phyloP scores from a whole-genome alignment of 1,140 invertebrate genomes.

The Drosophila kepulauana region DNA sequence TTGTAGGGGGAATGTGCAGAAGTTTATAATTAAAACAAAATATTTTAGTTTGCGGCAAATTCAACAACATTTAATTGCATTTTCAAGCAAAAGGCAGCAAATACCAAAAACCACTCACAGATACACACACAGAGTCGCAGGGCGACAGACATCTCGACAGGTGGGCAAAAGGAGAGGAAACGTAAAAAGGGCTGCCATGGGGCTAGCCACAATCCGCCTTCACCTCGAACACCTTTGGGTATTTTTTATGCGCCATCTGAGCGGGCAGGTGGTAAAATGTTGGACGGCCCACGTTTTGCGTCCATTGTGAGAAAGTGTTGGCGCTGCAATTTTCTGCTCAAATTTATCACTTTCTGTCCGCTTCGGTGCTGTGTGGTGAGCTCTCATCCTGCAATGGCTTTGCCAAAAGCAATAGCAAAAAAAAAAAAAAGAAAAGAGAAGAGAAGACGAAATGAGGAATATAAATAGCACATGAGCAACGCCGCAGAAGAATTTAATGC shows the following conservation, averaged over 20 bases:
- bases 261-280: constrained; percentile 30
- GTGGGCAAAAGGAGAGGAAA: neutral
- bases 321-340: constrained; percentile 41
- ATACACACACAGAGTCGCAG: neutral
- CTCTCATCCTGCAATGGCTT: constrained; percentile 6
- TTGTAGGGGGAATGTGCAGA: constrained; percentile 13
- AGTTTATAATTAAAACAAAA: constrained; percentile 72
- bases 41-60: constrained; percentile 58
- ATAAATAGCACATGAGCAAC: constrained; percentile 34
- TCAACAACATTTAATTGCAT: constrained; percentile 57
- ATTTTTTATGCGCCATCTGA: constrained; percentile 23
- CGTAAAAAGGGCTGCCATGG: neutral
- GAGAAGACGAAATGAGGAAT: constrained; percentile 7
- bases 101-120: constrained; percentile 9
- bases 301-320: constrained; percentile 43
- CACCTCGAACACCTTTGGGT: constrained; percentile 19
- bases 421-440: neutral
- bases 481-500: constrained; percentile 14
- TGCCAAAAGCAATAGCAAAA: neutral
- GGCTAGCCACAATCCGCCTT: neutral
- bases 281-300: neutral
- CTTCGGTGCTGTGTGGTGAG: neutral
- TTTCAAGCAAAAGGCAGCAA: constrained; percentile 30
- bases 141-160: neutral
- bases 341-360: constrained; percentile 42